These are phyloP conservation scores for Potorous gilbertii DNA, from an alignment of 2,797 vertebrate genomes.

Conservation along the genomic window DNA sequence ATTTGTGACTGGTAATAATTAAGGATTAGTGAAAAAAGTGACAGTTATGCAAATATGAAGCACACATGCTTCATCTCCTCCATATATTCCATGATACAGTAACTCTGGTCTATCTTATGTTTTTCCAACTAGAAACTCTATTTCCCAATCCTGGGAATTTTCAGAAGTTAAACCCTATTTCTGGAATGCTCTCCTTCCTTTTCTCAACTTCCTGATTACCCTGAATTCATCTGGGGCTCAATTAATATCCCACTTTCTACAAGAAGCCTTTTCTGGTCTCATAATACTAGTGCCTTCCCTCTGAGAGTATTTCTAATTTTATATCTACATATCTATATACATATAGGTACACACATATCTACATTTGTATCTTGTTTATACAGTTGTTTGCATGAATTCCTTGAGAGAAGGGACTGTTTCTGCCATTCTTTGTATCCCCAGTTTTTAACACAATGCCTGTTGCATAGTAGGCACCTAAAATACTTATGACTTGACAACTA, in stretches of 20 bases:
- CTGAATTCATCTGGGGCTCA: not conserved
- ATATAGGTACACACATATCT: no score
- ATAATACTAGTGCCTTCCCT: not conserved
- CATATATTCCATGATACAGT: not conserved
- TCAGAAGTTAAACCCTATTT: not conserved
- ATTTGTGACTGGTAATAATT: not conserved
- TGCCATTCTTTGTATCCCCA: not conserved
- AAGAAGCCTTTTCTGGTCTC: not conserved
- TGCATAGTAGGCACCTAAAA: not conserved
- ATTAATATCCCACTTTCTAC: not conserved
- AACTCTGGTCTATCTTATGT: not conserved
- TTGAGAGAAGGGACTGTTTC: not conserved
- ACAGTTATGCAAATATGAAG: not conserved
- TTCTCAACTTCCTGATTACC: not conserved
- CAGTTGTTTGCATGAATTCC: not conserved
- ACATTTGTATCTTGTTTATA: not conserved
- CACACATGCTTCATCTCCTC: not conserved
- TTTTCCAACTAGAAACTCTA: not conserved
- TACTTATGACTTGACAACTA: not conserved
- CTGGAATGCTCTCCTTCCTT: not conserved
- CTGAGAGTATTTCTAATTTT: not conserved
- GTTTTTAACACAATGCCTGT: not conserved
- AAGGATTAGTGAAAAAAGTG: not conserved
- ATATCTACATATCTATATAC: no score
- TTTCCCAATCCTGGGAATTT: not conserved